Evolutionary conservation across 2,113 vertebrate genomes (phyloP).

Genomic region (Tenebrosternarchus preto): DNA sequence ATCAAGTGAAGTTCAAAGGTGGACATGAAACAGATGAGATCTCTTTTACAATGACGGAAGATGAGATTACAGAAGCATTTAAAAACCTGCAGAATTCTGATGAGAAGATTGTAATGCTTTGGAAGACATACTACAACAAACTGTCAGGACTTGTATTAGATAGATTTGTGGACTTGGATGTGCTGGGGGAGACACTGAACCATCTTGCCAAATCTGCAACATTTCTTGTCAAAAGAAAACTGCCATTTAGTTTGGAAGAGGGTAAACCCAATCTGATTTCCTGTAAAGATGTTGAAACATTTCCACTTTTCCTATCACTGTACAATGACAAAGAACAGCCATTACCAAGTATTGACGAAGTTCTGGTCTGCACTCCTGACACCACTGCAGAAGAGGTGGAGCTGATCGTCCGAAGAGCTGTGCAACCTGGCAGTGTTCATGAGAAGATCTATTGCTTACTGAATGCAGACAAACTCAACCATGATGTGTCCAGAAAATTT

Average conservation of each 20-base stretch:
- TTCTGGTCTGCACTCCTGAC: slow-evolving; percentile 75
- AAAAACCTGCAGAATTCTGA: slow-evolving; percentile 33
- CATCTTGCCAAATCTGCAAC: slow-evolving; percentile 55
- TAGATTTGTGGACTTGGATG: slow-evolving; percentile 51
- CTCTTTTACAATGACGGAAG: slow-evolving; percentile 50
- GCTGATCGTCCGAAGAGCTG: slow-evolving; percentile 77
- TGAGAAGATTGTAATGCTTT: slow-evolving; percentile 51
- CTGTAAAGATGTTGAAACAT: slow-evolving; percentile 72
- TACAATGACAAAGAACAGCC: slow-evolving; percentile 70
- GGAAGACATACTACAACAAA: slow-evolving; percentile 46
- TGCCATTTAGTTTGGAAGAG: slow-evolving; percentile 64
- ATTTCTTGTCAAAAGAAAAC: slow-evolving; percentile 44
- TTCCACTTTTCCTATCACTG: slow-evolving; percentile 66
- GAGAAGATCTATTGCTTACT: slow-evolving; percentile 75
- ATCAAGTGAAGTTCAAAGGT: slow-evolving; percentile 50
- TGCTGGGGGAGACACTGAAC: slow-evolving; percentile 50
- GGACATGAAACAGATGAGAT: slow-evolving; percentile 19
- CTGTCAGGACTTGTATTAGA: slow-evolving; percentile 53
- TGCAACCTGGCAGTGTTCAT: slow-evolving; percentile 53
- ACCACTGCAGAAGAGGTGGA: slow-evolving; percentile 75
- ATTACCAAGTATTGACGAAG: slow-evolving; percentile 76
- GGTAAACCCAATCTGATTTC: slow-evolving; percentile 78
- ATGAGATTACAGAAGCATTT: slow-evolving; percentile 44
- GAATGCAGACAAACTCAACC: slow-evolving; percentile 76
- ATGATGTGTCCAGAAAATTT: slow-evolving; percentile 69